Base-by-base conservation (phyloP, 1,140 invertebrate species). In the Drosophila dunni region DNA sequence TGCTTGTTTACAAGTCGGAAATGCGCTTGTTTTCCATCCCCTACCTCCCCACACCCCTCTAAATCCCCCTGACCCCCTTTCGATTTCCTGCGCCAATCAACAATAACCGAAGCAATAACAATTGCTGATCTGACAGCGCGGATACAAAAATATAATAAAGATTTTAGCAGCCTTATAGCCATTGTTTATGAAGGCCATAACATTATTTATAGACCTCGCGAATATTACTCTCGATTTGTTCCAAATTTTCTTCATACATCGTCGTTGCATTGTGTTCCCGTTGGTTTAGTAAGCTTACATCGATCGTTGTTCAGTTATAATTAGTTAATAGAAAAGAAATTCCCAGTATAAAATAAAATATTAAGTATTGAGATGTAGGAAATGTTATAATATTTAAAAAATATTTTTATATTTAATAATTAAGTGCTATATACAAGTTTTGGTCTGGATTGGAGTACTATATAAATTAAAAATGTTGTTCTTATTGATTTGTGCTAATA, bases 1-100 rank as follows among this genome's bases (percentile, higher is more conserved):
- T 10, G n/a, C 51, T 61, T 76, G 68, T 76, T 76, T 76, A 76
- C 61, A 72, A 17, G 61, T 76, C 74, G 68, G 74, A 76, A 76
- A 76, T 61, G 68, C 58, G 51, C 57, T n/a, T 33, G n/a, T 24
- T 10, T 17, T 5, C 36, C 34, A 24, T 17, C 13, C 17, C 40
- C 20, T 40, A 3, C 17, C 50, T 3, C 13, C 15, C 36, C 34
- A 20, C 17, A 20, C 0, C 17, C 17, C 0, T 20, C 17, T 20
- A 20, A 20, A 20, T 20, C 17, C 17, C 38, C 9, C 40, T 64
- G 71, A 57, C 65, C 66, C 65, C 71, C 57, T 74, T 74, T 62
- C 50, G 34, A 68, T 68, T 68, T 73, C 70, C 70, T 73, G 70
- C 62, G 34, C 62, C 51, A 20, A 66, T 58, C 54, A 54, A 45